Conservation (phyloP, 2,888 invertebrate species). For the Cordilura impudica region DNA sequence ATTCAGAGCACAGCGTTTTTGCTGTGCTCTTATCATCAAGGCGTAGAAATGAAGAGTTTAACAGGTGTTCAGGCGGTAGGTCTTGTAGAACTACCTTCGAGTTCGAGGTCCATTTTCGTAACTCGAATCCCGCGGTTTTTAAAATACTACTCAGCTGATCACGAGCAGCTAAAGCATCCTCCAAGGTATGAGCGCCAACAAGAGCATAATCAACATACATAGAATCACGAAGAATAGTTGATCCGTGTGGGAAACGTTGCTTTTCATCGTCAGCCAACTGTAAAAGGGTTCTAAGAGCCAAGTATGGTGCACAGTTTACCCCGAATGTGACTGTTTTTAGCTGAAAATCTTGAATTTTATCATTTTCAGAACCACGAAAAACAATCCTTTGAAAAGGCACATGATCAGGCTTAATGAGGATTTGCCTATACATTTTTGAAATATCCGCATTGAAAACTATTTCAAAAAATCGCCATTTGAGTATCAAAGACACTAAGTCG, state of each 20-base stretch:
- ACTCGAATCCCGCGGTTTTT: constrained; percentile 34
- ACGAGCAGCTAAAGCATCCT: constrained; percentile 1
- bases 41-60: not conserved
- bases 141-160: constrained; percentile 27
- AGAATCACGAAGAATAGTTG: not conserved
- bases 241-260: constrained; percentile 27
- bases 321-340: not conserved
- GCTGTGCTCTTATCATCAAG: constrained; percentile 1
- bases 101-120: constrained; percentile 7
- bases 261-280: constrained; percentile 33
- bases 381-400: constrained; percentile 42
- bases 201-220: constrained; percentile 9
- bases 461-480: constrained; percentile 47
- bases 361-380: constrained; percentile 2
- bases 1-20: constrained; percentile 4
- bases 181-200: constrained; percentile 47
- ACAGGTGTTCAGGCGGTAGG: not conserved
- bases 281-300: constrained; percentile 46
- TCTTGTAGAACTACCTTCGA: not conserved
- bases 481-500: constrained; percentile 19
- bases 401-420: constrained; percentile 3
- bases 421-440: constrained; percentile 43
- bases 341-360: not conserved
- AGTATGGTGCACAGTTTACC: constrained; percentile 39
- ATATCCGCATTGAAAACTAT: constrained; percentile 54